Evolutionary conservation across 2,888 invertebrate genomes (phyloP), one percentile per base, ranked within the genome.

Genomic region (Trimorus sp.): DNA sequence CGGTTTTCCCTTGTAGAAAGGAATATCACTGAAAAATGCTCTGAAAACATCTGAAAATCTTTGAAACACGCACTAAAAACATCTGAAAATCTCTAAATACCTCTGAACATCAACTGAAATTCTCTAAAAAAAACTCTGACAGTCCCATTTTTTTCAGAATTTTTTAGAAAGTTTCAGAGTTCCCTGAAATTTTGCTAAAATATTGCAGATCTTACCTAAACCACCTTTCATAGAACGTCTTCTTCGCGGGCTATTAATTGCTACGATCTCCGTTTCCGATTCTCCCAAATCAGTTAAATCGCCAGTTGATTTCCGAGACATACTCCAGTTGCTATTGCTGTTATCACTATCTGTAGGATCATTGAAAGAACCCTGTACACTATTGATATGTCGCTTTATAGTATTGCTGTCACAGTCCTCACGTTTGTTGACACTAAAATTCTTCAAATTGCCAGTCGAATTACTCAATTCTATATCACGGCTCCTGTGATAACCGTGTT

Each of bases 221-320:
- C 91, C 91, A 40, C 90, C 90, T 66, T 91, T 91, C 90, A 91
- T 90, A 0, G 95, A 95, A 0, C 96, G 95, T 63, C 95, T 93
- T 38, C 96, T 93, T 87, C 95, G 93, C 0, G 95, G 94, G 0
- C 95, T 95, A 89, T 95, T 95, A 36, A 94, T 93, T 4, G 94
- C 92, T 0, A 94, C 94, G 71, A 94, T 93, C 15, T 93, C 93
- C 4, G 94, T 93, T 14, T 94, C 94, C 1, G 93, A 93, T 83
- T 94, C 93, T 26, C 92, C 92, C 84, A 93, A 90, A 84, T 95
- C 95, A 8, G 95, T 95, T 85, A 96, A 92, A 92, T 96, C 96
- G 16, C 96, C 96, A 1, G 96, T 96, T 0, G 96, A 96, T 87
- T 95, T 96, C 65, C 96, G 93, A 84, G 88, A 80, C 65, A 88